Evolutionary conservation across 2,113 vertebrate species (phyloP).

Genomic region (Ciconia stormi): DNA sequence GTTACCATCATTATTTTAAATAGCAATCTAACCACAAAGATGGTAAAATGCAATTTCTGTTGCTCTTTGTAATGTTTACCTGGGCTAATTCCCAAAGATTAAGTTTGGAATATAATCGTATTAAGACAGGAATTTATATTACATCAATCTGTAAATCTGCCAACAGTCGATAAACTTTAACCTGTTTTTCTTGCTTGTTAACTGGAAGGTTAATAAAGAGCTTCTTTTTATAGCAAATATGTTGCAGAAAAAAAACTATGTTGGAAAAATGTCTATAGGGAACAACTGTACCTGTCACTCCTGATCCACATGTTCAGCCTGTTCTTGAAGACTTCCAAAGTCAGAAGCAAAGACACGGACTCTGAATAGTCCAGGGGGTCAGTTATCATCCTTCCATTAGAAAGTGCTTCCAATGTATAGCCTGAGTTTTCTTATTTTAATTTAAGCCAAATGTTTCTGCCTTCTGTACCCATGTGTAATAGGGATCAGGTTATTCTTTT

Average conservation of each 20-base stretch:
- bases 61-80: neutral
- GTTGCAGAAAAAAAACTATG: neutral
- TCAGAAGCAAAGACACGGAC: neutral
- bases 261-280: neutral
- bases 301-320: neutral
- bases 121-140: neutral
- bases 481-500: neutral
- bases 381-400: neutral
- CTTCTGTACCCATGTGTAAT: neutral
- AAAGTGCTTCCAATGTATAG: neutral
- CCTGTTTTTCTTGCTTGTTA: neutral
- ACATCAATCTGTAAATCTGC: neutral
- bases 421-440: neutral
- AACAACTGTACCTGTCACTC: neutral
- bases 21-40: neutral
- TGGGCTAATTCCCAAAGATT: neutral
- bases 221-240: neutral
- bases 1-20: neutral
- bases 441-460: conserved; percentile 1
- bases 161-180: neutral
- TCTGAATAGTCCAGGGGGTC: neutral
- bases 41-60: neutral
- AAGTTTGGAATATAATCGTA: neutral
- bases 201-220: neutral
- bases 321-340: neutral